Evolutionary conservation across 2,888 invertebrate genomes (phyloP).

Genomic region (Stegana nigrithorax): DNA sequence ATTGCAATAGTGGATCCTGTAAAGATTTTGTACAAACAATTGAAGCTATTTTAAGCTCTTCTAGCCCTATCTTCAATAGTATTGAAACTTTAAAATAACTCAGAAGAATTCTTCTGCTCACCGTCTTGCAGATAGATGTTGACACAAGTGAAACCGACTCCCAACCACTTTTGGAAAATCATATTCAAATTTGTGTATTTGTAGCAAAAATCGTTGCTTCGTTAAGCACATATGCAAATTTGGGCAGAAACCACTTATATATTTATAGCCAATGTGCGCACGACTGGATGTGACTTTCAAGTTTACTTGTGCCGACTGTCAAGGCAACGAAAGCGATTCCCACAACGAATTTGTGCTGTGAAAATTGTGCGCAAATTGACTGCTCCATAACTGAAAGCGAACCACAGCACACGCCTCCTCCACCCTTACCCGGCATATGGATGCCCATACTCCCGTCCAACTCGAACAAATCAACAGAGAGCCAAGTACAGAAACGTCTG

Average conservation of each 20-base stretch:
- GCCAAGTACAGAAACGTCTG: background rate
- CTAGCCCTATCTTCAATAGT: too few relatives aligned
- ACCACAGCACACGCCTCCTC: background rate
- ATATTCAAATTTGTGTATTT: constrained; percentile 56
- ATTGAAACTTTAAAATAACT: too few relatives aligned
- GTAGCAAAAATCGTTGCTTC: constrained; percentile 37
- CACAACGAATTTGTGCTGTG: constrained; percentile 5
- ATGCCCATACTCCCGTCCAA: background rate
- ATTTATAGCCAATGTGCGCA: background rate
- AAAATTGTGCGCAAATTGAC: constrained; percentile 7
- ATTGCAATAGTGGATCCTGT: too few relatives aligned
- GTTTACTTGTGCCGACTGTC: background rate
- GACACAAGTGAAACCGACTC: background rate
- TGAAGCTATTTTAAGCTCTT: too few relatives aligned
- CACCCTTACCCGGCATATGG: too few relatives aligned
- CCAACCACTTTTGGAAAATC: constrained; percentile 40
- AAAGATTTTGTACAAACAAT: too few relatives aligned
- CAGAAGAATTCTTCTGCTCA: too few relatives aligned
- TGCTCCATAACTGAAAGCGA: constrained; percentile 1
- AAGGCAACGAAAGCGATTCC: background rate
- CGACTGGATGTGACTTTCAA: background rate
- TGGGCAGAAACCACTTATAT: background rate
- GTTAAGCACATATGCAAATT: constrained; percentile 58
- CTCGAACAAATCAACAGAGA: background rate
- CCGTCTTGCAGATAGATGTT: too few relatives aligned